A percentile compares a stretch with the other conserved stretches of the same genome.
These are phyloP conservation scores for Rafetus swinhoei DNA, from an alignment of 2,113 vertebrate genomes.

Conservation along the genomic window DNA sequence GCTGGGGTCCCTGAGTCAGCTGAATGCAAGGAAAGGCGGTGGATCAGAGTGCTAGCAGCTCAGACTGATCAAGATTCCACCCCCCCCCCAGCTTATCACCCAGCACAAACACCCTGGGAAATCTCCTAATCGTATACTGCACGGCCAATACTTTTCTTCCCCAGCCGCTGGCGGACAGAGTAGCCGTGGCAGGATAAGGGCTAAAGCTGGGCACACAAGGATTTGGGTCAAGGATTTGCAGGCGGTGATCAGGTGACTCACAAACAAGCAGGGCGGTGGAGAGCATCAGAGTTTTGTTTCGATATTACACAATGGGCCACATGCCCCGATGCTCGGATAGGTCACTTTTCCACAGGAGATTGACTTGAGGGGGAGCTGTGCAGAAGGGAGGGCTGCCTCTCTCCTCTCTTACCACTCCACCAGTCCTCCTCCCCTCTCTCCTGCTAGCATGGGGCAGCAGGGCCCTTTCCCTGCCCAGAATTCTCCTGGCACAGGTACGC, in stretches of 20 bases:
- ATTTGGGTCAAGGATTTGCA: slow-evolving; percentile 65
- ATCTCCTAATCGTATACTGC: background rate
- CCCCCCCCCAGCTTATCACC: slow-evolving; percentile 38
- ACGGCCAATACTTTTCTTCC: slow-evolving; percentile 34
- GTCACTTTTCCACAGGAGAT: background rate
- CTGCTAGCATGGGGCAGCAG: background rate
- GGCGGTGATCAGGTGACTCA: slow-evolving; percentile 9
- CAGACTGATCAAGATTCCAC: slow-evolving; percentile 72
- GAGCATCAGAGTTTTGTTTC: background rate
- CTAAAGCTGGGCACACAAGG: slow-evolving; percentile 42
- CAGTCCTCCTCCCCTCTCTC: background rate
- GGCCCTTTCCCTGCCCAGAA: background rate
- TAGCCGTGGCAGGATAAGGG: slow-evolving; percentile 69
- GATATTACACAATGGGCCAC: background rate
- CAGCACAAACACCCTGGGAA: slow-evolving; percentile 26
- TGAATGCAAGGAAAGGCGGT: slow-evolving; percentile 1
- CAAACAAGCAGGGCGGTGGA: background rate
- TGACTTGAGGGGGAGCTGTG: background rate
- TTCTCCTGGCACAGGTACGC: background rate
- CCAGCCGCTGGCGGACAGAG: slow-evolving; percentile 34
- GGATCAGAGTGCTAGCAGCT: slow-evolving; percentile 68
- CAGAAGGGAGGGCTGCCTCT: background rate
- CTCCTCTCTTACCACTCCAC: background rate
- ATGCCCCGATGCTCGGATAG: background rate
- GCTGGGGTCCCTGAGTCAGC: slow-evolving; percentile 87